Percentiles rank a stretch among this genome's conserved stretches.
Evolutionary conservation across 2,113 vertebrate species (phyloP).

Genomic region (Calyptommatus sinebrachiatus): DNA sequence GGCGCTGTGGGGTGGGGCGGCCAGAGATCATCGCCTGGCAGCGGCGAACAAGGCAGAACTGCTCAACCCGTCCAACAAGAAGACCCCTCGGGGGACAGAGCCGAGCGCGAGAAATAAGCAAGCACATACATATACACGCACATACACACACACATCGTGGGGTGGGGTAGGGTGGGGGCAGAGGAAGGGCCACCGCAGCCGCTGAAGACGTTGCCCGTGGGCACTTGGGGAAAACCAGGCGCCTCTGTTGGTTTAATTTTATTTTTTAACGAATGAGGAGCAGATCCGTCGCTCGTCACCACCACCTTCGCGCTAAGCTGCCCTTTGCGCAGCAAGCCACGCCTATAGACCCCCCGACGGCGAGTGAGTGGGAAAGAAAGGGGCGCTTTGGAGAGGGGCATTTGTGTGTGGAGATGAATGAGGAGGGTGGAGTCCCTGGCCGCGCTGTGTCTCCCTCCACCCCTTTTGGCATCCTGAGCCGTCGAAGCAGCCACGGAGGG

Average conservation of each 20-base stretch:
- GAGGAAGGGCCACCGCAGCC: constrained; percentile 64
- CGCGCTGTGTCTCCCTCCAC: neutral
- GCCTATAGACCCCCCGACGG: constrained; percentile 10
- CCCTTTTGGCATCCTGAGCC: constrained; percentile 37
- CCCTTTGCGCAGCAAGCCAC: neutral
- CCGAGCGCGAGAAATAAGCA: constrained; percentile 81
- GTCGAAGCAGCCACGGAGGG: constrained; percentile 47
- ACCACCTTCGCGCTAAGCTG: constrained; percentile 29
- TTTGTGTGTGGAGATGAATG: neutral
- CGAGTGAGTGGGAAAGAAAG: neutral
- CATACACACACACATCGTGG: no score
- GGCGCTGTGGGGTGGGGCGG: neutral
- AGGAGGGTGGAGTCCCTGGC: neutral
- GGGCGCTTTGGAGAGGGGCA: neutral
- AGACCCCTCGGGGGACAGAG: no score
- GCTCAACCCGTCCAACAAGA: no score
- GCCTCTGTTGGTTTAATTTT: constrained; percentile 37
- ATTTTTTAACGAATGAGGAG: constrained; percentile 31
- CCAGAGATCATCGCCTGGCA: neutral
- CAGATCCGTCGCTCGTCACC: constrained; percentile 38
- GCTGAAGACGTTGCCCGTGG: constrained; percentile 28
- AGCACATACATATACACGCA: constrained; percentile 28
- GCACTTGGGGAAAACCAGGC: constrained; percentile 5
- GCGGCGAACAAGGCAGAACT: neutral
- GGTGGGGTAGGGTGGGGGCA: constrained; percentile 39